phyloP scores from a whole-genome alignment of 2,888 invertebrate species.

The Alloscopus bannaensis region DNA sequence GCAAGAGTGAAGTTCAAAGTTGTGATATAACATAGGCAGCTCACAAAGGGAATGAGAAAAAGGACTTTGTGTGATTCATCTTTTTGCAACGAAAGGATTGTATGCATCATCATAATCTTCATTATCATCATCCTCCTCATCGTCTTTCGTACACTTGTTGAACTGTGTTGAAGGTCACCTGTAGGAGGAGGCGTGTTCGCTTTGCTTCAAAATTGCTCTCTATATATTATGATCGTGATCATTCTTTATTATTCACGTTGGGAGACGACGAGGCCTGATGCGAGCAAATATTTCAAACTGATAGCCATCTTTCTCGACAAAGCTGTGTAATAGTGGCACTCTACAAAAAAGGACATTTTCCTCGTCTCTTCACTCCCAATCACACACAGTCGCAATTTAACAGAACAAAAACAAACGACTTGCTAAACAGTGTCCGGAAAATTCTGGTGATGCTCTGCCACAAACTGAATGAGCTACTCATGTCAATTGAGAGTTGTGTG shows the following conservation, averaged over 20 bases:
- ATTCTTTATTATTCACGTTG: neutral
- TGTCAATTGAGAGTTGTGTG: neutral
- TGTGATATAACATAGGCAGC: neutral
- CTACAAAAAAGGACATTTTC: no score
- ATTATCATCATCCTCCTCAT: no score
- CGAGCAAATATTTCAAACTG: no score
- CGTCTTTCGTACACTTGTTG: no score
- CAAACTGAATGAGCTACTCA: neutral
- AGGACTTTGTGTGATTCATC: no score
- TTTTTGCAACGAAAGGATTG: neutral
- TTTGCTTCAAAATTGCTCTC: no score
- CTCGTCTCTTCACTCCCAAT: no score
- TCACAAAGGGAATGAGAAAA: no score
- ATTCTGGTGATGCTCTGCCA: neutral
- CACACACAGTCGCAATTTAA: no score
- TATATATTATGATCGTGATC: no score
- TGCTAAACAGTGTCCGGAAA: neutral
- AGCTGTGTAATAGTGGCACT: no score
- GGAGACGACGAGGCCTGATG: neutral
- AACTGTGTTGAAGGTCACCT: conserved; percentile 13
- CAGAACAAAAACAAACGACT: neutral
- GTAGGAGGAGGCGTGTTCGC: conserved; percentile 24
- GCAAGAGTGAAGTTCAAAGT: conserved; percentile 17
- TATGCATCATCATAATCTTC: neutral
- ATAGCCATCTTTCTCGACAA: no score